Base-by-base conservation (phyloP, 1,140 invertebrate genomes). In the Aethina tumida region DNA sequence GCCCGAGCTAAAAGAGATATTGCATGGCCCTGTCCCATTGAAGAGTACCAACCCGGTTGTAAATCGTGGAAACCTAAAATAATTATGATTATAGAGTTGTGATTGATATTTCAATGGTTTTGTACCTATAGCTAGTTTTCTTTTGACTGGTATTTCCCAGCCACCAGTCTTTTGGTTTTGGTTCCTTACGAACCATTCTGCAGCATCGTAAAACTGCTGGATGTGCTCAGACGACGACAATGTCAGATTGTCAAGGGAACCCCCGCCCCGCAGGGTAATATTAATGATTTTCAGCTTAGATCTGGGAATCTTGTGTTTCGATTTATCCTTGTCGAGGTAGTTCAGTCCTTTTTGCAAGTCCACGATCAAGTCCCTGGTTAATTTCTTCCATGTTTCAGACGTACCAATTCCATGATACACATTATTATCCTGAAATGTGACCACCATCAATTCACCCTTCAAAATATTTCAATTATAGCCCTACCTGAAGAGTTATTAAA, bases 11-110 rank as follows among this genome's bases (percentile, higher is more conserved):
- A 66, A 7, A 97, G 73, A 0, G 93, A 97, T 39, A 98, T 87
- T 0, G 84, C 92, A 61, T 99, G 95, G 0, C 95, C 95, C 61
- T 97, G 93, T 4, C 87, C 91, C 95, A 99, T 99, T 5, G 91
- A 89, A 2, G 93, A 97, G 60, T 94, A 87, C 79, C 79, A 81
- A 51, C 34, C 52, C 27, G 52, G 43, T 41, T 59, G 39, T 33
- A 59, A 39, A 25, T 54, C 79, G 27, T 75, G 71, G 60, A 88
- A 81, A n/a, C 81, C 78, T 32, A 73, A 70, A n/a, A n/a, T n/a
- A n/a, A n/a, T n/a, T n/a, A n/a, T n/a, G n/a, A n/a, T n/a, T n/a
- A n/a, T n/a, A n/a, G n/a, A n/a, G n/a, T n/a, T n/a, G n/a, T n/a
- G n/a, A n/a, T n/a, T n/a, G n/a, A n/a, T n/a, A n/a, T n/a, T n/a